Conservation (phyloP, 2,113 vertebrate genomes). For the Cephalopholis sonnerati region DNA sequence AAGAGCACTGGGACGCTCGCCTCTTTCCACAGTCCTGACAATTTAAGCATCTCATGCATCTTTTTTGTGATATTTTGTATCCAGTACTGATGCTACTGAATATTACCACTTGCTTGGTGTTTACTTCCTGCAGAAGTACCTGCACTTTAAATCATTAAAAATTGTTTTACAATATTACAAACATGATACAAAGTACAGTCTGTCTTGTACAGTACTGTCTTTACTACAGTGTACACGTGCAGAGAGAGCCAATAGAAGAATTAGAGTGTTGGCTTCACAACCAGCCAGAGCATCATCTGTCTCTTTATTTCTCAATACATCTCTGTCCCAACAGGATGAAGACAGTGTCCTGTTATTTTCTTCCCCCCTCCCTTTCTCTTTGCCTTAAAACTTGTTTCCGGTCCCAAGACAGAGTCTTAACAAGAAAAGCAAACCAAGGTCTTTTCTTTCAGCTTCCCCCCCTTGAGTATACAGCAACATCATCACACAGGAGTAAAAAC, state of each 20-base stretch:
- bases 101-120: too few relatives aligned
- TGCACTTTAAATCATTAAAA: too few relatives aligned
- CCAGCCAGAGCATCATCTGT: not conserved
- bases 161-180: not conserved
- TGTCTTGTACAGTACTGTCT: not conserved
- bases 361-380: not conserved
- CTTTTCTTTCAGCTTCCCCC: not conserved
- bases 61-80: too few relatives aligned
- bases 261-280: not conserved
- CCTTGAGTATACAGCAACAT: not conserved
- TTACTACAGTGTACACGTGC: not conserved
- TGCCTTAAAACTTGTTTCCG: constrained; percentile 25
- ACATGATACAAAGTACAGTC: not conserved
- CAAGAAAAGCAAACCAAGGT: constrained; percentile 57
- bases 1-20: too few relatives aligned
- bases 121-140: too few relatives aligned
- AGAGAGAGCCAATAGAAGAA: not conserved
- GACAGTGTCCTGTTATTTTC: constrained; percentile 14
- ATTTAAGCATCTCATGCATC: too few relatives aligned
- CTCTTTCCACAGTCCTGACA: too few relatives aligned
- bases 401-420: constrained; percentile 36
- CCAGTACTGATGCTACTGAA: too few relatives aligned
- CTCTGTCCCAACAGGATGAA: constrained; percentile 9
- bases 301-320: not conserved
- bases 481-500: not conserved